Base-by-base conservation (phyloP, 1,140 invertebrate species). In the Drosophila trapezifrons region DNA sequence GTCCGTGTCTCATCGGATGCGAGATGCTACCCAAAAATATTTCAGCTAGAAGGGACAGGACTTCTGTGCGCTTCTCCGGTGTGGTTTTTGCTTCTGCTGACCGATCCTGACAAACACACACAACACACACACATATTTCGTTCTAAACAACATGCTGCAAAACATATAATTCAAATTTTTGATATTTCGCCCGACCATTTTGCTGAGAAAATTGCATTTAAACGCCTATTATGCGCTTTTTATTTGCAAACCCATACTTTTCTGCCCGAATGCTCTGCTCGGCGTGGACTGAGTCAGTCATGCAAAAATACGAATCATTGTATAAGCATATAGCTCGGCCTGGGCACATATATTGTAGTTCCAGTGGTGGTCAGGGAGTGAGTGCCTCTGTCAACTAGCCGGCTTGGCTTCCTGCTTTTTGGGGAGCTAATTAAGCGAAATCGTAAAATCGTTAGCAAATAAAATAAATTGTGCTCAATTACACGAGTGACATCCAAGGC, bases 161-260 rank as follows among this genome's bases (percentile, higher is more conserved):
- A 87, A 85, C 89, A 89, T 90, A 91, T 86, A 90, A 86, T 90
- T 90, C 80, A 65, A 74, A 76, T 76, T 76, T 86, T 89, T 76
- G 75, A 85, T 80, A 83, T 91, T 90, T 81, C 78, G 72, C 58
- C 75, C 59, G 80, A 73, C 66, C 80, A 73, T 76, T 91, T 91
- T 85, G 90, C 74, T 15, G 71, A 78, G 82, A 90, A 91, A 91
- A 91, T 91, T 91, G 90, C 90, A 91, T 91, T 91, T 91, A 91
- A 91, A 91, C 85, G 89, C 90, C 84, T 85, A 91, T 91, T 91
- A 90, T 91, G 90, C 84, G 90, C 89, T 85, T 91, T 91, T 91
- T 91, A 90, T 91, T 89, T 81, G 85, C 80, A 89, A 54, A 85
- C 84, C 85, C 77, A 90, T 90, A 87, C 77, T 87, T 87, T 89